phyloP scores from a whole-genome alignment of 2,888 invertebrate species.

The Lasioglossum villosulum region DNA sequence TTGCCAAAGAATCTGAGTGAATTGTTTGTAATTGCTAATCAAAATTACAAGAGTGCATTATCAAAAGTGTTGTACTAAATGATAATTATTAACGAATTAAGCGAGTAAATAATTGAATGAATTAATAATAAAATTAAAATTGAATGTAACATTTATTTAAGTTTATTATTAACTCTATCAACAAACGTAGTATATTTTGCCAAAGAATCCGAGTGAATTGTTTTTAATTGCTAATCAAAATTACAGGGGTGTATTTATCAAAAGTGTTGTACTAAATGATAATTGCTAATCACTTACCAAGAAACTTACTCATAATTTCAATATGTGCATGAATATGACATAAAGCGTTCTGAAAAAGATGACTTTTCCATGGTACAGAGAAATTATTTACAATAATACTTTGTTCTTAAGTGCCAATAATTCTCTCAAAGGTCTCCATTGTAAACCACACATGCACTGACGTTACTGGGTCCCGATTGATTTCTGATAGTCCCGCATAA shows the following conservation, averaged over 20 bases:
- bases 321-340: not conserved
- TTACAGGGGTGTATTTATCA: too few species aligned
- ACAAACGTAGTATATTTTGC: not conserved
- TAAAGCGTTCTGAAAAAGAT: not conserved
- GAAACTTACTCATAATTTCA: not conserved
- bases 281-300: not conserved
- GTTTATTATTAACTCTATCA: not conserved
- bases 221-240: not conserved
- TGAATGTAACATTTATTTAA: too few species aligned
- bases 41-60: too few species aligned
- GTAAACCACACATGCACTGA: not conserved
- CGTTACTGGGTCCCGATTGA: conserved; percentile 21
- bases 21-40: not conserved
- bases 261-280: not conserved
- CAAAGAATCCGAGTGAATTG: not conserved
- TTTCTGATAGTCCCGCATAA: conserved; percentile 16
- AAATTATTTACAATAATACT: conserved; percentile 4
- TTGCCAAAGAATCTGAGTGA: not conserved
- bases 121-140: too few species aligned
- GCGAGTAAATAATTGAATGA: not conserved
- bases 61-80: not conserved
- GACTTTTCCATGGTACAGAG: not conserved
- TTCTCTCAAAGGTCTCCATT: not conserved
- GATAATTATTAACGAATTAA: not conserved
- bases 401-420: conserved; percentile 1